These are phyloP conservation scores for Euproctis similis DNA, from an alignment of 2,888 invertebrate species.

Conservation along the genomic window DNA sequence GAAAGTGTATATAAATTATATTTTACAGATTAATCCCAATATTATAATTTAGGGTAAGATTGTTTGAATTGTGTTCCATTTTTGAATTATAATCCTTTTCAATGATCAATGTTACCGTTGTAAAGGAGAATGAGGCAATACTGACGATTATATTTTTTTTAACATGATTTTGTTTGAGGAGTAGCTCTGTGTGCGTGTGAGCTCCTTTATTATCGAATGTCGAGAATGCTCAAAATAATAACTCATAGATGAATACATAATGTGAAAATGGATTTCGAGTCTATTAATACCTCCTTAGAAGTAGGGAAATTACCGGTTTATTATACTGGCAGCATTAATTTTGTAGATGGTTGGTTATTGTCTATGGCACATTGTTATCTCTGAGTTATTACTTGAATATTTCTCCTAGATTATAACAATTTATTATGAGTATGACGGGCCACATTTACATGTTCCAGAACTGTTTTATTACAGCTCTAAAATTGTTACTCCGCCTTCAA, in stretches of 20 bases:
- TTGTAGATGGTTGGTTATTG: no score
- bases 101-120: conserved; percentile 24
- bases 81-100: conserved; percentile 13
- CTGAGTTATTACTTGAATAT: not conserved
- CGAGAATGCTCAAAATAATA: conserved; percentile 5
- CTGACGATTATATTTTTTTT: conserved; percentile 25
- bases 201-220: conserved; percentile 19
- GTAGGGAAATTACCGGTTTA: no score
- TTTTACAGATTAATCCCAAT: conserved; percentile 45
- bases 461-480: conserved; percentile 12
- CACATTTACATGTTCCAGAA: conserved; percentile 15
- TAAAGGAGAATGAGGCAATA: conserved; percentile 18
- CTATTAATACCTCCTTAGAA: not conserved
- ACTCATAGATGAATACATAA: not conserved
- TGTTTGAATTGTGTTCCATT: conserved; percentile 35
- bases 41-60: conserved; percentile 49
- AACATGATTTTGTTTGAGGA: conserved; percentile 17
- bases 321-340: no score
- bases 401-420: conserved; percentile 12
- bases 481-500: conserved; percentile 19
- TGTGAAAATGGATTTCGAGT: not conserved
- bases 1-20: conserved; percentile 54
- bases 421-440: conserved; percentile 17
- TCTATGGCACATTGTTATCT: no score
- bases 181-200: conserved; percentile 10